These are phyloP conservation scores for Anoplopoma fimbria DNA, from an alignment of 2,113 vertebrate species.

Conservation along the genomic window DNA sequence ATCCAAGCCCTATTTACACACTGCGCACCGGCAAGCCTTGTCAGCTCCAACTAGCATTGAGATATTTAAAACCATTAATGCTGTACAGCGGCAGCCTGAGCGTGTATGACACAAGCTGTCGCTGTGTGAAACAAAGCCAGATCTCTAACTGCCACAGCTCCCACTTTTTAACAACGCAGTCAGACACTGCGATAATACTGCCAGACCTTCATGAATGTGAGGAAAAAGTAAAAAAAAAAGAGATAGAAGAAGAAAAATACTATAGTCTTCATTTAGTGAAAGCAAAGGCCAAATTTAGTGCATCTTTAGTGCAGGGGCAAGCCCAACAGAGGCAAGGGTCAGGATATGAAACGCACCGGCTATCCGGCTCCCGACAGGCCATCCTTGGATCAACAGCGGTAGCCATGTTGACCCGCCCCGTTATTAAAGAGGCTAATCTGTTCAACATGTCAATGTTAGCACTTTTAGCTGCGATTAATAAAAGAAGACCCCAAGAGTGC, in stretches of 20 bases:
- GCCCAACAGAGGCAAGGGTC: slow-evolving; percentile 60
- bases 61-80: slow-evolving; percentile 78
- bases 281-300: slow-evolving; percentile 18
- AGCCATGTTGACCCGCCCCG: slow-evolving; percentile 85
- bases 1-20: slow-evolving; percentile 81
- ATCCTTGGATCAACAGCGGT: slow-evolving; percentile 84
- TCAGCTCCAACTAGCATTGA: slow-evolving; percentile 75
- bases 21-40: slow-evolving; percentile 67
- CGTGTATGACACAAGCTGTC: slow-evolving; percentile 68
- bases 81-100: slow-evolving; percentile 61
- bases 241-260: background rate
- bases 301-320: slow-evolving; percentile 51
- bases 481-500: slow-evolving; percentile 89
- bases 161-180: slow-evolving; percentile 23
- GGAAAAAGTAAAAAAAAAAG: background rate
- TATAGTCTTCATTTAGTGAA: background rate
- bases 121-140: slow-evolving; percentile 62
- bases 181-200: background rate
- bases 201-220: slow-evolving; percentile 2
- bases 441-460: slow-evolving; percentile 95
- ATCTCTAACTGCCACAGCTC: slow-evolving; percentile 55
- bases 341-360: slow-evolving; percentile 75
- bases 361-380: slow-evolving; percentile 82
- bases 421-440: slow-evolving; percentile 91
- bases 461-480: slow-evolving; percentile 95